Evolutionary conservation across 2,113 vertebrate species (phyloP), one percentile per base, ranked within the genome.

Genomic region (Ictalurus furcatus): DNA sequence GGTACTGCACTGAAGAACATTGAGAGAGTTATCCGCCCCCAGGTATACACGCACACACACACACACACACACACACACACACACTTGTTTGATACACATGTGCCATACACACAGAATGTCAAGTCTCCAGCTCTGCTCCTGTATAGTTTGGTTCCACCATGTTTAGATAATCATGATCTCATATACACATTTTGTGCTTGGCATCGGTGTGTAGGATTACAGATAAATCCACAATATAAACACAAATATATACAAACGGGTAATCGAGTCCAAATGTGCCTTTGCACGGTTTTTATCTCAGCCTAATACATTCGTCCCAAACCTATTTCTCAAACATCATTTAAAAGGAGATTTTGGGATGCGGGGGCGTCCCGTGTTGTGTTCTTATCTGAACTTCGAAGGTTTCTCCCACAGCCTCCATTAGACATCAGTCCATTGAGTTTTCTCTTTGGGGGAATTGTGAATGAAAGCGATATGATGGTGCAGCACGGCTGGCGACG

Each of bases 1-100:
- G 98, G 98, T 94, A 99, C 98, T 37, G 98, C 98, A 92, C 96
- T 99, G 93, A 98, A 98, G 96, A 98, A 97, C 94, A 99, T 99
- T 63, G 98, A 99, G 93, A 98, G 98, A 97, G 98, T 99, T 92
- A 99, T 99, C 94, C 97, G 97, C 94, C 98, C 98, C 93, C 98
- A 99, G 98, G 98, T 99, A 96, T 34, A 74, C n/a, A 83, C 90
- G 79, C 91, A 84, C 91, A 88, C 84, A 87, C 69, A 88, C 37
- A 71, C 84, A 81, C 61, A 82, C 80, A 78, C 85, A 86, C 65
- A 89, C 61, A 88, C 56, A 85, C 79, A 86, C 48, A 48, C 48
- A 9, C 48, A 52, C 48, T 48, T 48, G 37, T 44, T 74, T 74
- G 37, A 78, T 48, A 28, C 73, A 44, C 73, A 76, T 44, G 30